phyloP scores from a whole-genome alignment of 2,888 invertebrate genomes.

The Vannuccia rotundouncinata region DNA sequence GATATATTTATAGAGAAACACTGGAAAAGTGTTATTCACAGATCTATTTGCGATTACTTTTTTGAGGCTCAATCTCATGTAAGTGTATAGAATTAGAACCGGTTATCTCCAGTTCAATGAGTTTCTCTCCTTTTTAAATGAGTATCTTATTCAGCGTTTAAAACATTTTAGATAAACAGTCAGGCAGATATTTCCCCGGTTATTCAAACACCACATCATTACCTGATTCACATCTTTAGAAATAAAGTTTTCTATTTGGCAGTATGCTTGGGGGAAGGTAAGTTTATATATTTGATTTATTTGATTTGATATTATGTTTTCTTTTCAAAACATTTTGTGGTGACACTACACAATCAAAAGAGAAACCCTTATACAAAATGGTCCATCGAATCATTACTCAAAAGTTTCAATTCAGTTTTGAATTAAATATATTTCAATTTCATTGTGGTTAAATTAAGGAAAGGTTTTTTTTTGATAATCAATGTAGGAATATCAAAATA shows the following conservation, averaged over 20 bases:
- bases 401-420: too few relatives aligned
- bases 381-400: too few relatives aligned
- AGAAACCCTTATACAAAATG: too few relatives aligned
- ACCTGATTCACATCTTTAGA: conserved; percentile 86
- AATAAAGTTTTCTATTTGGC: conserved; percentile 87
- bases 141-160: too few relatives aligned
- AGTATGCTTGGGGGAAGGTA: conserved; percentile 86
- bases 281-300: conserved; percentile 36
- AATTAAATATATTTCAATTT: too few relatives aligned
- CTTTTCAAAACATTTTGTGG: too few relatives aligned
- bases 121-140: not conserved
- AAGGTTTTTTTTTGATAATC: too few relatives aligned
- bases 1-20: conserved; percentile 99
- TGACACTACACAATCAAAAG: too few relatives aligned
- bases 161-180: not conserved
- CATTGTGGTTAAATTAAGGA: too few relatives aligned
- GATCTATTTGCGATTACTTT: conserved; percentile 97
- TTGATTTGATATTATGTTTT: not conserved
- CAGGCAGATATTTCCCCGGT: conserved; percentile 78
- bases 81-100: too few relatives aligned
- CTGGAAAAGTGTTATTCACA: conserved; percentile 93
- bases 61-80: conserved; percentile 88
- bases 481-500: too few relatives aligned
- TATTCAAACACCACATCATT: conserved; percentile 96
- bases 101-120: too few relatives aligned